Evolutionary conservation across 2,888 invertebrate genomes (phyloP).

Genomic region (Hydraecia micacea): DNA sequence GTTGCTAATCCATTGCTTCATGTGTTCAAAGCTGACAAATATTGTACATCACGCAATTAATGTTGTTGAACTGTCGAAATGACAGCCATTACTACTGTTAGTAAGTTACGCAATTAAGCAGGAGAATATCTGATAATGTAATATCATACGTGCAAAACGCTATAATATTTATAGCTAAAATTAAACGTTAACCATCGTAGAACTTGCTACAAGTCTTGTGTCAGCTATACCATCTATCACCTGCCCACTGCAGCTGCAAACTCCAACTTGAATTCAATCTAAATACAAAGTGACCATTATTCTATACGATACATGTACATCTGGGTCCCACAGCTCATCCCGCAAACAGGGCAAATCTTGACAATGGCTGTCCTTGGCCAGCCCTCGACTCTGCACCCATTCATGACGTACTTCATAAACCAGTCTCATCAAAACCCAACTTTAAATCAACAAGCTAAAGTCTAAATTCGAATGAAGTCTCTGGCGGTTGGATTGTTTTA

Average conservation of each 20-base stretch:
- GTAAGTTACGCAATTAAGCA: no score
- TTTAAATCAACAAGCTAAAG: conserved; percentile 59
- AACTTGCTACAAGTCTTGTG: not conserved
- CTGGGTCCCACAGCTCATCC: conserved; percentile 55
- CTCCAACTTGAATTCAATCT: conserved; percentile 10
- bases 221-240: conserved; percentile 3
- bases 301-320: conserved; percentile 39
- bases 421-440: conserved; percentile 59
- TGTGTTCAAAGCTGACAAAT: no score
- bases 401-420: conserved; percentile 61
- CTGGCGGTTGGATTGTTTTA: conserved; percentile 55
- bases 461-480: conserved; percentile 43
- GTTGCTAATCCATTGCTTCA: not conserved
- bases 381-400: conserved; percentile 78
- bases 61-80: not conserved
- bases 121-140: not conserved
- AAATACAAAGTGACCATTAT: conserved; percentile 54
- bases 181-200: not conserved
- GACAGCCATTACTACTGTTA: not conserved
- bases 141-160: not conserved
- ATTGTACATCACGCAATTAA: not conserved
- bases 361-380: conserved; percentile 87
- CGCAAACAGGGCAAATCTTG: conserved; percentile 75
- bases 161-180: not conserved
- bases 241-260: conserved; percentile 34